A percentile compares a stretch with the other conserved stretches of the same genome.
Conservation (phyloP, 30 jellyfish, hydroid and myxozoan species). For the Turritopsis dohrnii region DNA sequence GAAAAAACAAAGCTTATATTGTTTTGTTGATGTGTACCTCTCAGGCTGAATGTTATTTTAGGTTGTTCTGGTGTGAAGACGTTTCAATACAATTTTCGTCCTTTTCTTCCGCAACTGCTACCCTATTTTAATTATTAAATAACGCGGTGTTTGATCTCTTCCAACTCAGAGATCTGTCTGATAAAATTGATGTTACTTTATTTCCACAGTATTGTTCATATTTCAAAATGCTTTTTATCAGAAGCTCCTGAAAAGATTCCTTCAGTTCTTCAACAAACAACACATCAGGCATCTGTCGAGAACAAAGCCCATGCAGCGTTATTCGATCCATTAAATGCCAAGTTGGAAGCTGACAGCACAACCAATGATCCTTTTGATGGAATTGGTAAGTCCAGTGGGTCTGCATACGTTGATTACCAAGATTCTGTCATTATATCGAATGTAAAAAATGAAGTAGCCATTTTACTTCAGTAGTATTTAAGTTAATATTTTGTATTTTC, state of each 20-base stretch:
- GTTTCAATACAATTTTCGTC: neutral
- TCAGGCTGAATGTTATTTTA: no score
- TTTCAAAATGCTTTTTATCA: neutral
- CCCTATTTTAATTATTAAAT: no score
- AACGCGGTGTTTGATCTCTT: no score
- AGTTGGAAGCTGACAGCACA: constrained; percentile 9
- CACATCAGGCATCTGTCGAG: neutral
- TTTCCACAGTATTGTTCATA: neutral
- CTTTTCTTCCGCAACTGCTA: no score
- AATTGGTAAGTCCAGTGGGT: neutral
- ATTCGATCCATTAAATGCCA: neutral
- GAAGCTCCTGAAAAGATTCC: neutral
- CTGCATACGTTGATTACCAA: no score
- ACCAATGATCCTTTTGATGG: constrained; percentile 6
- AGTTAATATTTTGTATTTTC: neutral
- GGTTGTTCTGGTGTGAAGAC: neutral
- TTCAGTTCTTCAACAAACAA: neutral
- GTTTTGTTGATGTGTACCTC: no score
- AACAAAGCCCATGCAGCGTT: constrained; percentile 7
- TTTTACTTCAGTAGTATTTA: neutral
- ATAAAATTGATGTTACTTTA: neutral
- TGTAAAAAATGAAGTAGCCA: no score
- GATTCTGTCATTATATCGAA: no score
- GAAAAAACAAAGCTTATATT: neutral
- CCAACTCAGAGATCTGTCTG: no score